Base-by-base conservation (phyloP, 2,888 invertebrate species). In the Scaptomyza cyrtandrae region DNA sequence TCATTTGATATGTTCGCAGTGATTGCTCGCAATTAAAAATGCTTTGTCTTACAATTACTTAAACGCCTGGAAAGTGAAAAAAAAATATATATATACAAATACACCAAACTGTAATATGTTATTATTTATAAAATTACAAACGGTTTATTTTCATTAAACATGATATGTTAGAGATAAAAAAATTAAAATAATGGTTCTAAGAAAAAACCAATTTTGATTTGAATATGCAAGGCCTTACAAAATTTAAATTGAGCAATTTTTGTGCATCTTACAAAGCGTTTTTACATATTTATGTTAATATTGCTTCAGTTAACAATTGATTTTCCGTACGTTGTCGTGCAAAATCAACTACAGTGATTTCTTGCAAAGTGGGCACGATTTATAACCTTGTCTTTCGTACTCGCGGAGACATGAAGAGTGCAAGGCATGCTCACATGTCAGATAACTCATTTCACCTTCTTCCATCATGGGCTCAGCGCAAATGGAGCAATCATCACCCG, bases 381-480 rank as follows among this genome's bases (percentile, higher is more conserved):
- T 29, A 3, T 1, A 56, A 0, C 27, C 10, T 0, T 27, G 44
- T 0, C 0, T 0, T 11, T n/a, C 57, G 11, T 46, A 79, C 0
- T 2, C 0, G 0, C 0, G 0, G 11, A 77, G 6, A 16, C 89
- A 90, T 0, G 0, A 0, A 4, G 0, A 1, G 33, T 89, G 89
- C 14, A 87, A 13, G 0, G 75, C 78, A 55, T 89, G 90, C 9
- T 64, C 60, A 52, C 89, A 89, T 0, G 10, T 45, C 0, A 89
- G 19, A 6, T 62, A 61, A 0, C 7, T 11, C 43, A 86, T 80
- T 19, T 19, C 19, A 19, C 6, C 6, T 0, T 9, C 0, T 0
- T 1, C 11, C 0, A 5, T 5, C 58, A 90, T 64, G 1, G 55
- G 37, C 0, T 81, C 54, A 5, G 52, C 27, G 46, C 89, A 89